Percentiles rank a stretch among this genome's conserved stretches.
Evolutionary conservation across 2,888 invertebrate species (phyloP).

Genomic region (Ichneumoninae sp.): DNA sequence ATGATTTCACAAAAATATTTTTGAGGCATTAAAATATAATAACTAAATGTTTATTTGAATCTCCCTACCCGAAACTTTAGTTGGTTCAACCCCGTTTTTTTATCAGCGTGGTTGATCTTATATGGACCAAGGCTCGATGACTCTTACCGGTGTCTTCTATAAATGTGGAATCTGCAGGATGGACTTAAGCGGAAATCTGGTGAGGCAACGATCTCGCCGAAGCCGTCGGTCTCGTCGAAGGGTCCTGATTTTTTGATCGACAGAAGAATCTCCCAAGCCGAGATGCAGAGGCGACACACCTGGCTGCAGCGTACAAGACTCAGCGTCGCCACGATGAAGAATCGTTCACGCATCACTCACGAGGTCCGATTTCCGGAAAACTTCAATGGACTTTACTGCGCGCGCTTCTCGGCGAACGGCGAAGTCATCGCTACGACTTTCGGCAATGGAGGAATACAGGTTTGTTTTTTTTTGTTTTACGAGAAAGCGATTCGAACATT

Average conservation of each 20-base stretch:
- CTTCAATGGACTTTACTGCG: constrained; percentile 80
- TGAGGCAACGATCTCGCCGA: constrained; percentile 21
- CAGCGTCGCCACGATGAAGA: constrained; percentile 64
- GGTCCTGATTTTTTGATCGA: constrained; percentile 67
- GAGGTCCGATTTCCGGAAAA: constrained; percentile 78
- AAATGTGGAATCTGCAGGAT: background rate
- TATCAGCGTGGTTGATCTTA: too few relatives aligned
- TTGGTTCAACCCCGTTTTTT: background rate
- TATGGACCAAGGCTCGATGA: background rate
- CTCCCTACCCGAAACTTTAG: background rate
- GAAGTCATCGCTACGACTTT: constrained; percentile 85
- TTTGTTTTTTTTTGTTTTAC: constrained; percentile 69
- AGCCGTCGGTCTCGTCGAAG: constrained; percentile 38
- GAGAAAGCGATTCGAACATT: too few relatives aligned
- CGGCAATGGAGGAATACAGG: constrained; percentile 86
- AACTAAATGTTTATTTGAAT: background rate
- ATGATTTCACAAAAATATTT: too few relatives aligned
- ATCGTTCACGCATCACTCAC: constrained; percentile 71
- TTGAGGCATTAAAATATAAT: too few relatives aligned
- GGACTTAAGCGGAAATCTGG: background rate
- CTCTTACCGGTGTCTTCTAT: background rate
- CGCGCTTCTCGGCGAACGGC: constrained; percentile 85
- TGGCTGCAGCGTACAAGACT: constrained; percentile 71
- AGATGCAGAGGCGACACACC: constrained; percentile 70
- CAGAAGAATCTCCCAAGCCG: constrained; percentile 70